Percentiles rank a stretch among this genome's conserved stretches.
Evolutionary conservation across 2,797 vertebrate species (phyloP).

Genomic region (Xiphorhynchus erythropygius): DNA sequence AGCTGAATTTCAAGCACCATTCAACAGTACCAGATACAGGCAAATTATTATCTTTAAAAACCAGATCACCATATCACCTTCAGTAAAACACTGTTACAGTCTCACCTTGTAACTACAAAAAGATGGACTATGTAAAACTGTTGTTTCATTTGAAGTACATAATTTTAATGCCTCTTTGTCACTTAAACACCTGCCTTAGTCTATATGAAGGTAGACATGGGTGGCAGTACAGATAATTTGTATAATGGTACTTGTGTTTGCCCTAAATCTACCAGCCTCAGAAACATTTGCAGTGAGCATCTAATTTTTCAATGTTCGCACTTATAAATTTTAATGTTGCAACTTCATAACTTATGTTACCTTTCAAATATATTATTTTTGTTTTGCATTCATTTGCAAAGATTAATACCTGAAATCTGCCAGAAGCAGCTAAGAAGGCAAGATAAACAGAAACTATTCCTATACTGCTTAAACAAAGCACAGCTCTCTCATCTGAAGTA

Average conservation of each 20-base stretch:
- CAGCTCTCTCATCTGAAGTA: neutral
- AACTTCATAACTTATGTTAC: neutral
- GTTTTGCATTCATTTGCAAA: neutral
- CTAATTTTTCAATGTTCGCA: neutral
- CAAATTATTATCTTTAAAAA: neutral
- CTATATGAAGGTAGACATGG: neutral
- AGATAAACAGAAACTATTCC: neutral
- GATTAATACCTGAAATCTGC: neutral
- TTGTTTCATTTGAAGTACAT: neutral
- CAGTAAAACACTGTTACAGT: neutral
- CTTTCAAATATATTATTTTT: neutral
- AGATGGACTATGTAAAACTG: neutral
- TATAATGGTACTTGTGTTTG: neutral
- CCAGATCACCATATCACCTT: neutral
- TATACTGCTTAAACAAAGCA: neutral
- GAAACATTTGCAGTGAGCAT: neutral
- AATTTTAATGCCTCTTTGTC: neutral
- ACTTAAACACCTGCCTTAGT: neutral
- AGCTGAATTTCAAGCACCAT: neutral
- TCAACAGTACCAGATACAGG: accelerated
- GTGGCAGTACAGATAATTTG: neutral
- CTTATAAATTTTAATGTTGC: neutral
- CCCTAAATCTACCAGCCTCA: neutral
- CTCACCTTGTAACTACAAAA: neutral
- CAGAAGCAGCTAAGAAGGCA: neutral